A percentile compares a stretch with the other conserved stretches of the same genome.
Conservation (phyloP, 2,113 vertebrate genomes). For the Ailurus styani region DNA sequence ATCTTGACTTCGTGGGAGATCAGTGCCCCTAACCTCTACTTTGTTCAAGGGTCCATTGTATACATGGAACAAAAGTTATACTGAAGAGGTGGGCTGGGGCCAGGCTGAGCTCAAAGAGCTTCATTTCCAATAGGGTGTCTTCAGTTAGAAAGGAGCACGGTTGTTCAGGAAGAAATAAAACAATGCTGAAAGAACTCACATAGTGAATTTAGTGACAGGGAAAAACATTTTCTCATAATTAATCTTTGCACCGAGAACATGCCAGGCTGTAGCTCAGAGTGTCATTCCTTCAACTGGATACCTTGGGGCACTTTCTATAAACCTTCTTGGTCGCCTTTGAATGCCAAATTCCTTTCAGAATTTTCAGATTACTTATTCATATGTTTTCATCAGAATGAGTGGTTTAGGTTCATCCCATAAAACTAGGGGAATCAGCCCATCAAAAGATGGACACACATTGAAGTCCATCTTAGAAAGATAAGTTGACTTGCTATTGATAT, state of each 20-base stretch:
- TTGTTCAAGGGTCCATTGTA: not conserved
- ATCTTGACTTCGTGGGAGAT: not conserved
- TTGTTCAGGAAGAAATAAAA: slow-evolving; percentile 17
- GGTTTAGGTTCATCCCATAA: not conserved
- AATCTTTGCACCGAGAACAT: not conserved
- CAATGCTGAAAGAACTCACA: not conserved
- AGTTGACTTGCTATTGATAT: not conserved
- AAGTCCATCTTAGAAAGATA: not conserved
- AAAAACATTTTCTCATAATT: not conserved
- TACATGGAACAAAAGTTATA: not conserved
- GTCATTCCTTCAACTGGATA: accelerated
- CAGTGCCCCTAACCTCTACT: not conserved
- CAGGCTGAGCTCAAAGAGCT: not conserved
- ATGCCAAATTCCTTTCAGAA: not conserved
- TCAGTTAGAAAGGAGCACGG: not conserved
- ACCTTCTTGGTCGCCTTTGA: not conserved
- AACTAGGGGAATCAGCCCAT: not conserved
- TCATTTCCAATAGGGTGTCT: not conserved
- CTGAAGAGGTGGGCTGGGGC: not conserved
- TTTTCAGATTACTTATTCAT: not conserved
- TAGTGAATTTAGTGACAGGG: not conserved
- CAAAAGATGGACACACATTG: not conserved
- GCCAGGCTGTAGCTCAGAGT: not conserved
- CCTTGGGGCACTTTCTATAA: not conserved
- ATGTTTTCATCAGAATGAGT: not conserved